These are phyloP conservation scores for Parauchenoglanis punctatus DNA, from an alignment of 2,797 vertebrate genomes.

Conservation along the genomic window DNA sequence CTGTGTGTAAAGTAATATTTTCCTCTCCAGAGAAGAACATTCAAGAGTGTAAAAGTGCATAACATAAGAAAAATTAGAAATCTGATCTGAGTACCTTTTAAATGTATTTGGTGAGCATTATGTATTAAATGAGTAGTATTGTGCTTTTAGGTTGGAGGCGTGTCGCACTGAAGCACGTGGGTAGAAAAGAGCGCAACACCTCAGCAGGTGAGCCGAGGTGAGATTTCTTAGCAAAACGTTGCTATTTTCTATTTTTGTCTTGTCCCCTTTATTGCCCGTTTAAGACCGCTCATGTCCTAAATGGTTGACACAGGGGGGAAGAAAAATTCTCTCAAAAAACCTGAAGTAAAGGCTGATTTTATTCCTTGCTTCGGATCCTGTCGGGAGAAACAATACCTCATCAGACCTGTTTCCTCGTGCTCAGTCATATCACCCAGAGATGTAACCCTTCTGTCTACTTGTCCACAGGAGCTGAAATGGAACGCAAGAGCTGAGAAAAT, in stretches of 20 bases:
- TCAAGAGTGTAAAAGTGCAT: background rate
- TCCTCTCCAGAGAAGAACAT: background rate
- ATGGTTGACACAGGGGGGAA: conserved; percentile 60
- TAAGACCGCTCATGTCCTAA: conserved; percentile 59
- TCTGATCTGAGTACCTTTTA: background rate
- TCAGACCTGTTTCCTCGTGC: background rate
- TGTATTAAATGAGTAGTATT: background rate
- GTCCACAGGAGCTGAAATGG: conserved; percentile 4
- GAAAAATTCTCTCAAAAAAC: conserved; percentile 59
- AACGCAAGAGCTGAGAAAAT: background rate
- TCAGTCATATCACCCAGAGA: no score
- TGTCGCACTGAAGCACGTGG: background rate
- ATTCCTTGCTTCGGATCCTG: conserved; percentile 62
- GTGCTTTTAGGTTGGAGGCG: background rate
- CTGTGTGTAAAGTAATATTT: background rate
- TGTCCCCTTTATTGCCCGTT: conserved; percentile 58
- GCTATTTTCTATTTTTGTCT: background rate
- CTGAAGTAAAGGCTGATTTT: conserved; percentile 49
- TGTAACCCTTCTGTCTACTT: background rate
- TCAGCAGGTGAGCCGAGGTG: background rate
- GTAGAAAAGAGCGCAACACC: background rate
- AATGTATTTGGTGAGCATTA: background rate
- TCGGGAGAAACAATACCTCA: conserved; percentile 56
- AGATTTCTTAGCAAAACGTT: background rate
- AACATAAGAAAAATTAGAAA: background rate